Base-by-base conservation (phyloP, 2,888 invertebrate genomes). In the Pseudoips prasinana region DNA sequence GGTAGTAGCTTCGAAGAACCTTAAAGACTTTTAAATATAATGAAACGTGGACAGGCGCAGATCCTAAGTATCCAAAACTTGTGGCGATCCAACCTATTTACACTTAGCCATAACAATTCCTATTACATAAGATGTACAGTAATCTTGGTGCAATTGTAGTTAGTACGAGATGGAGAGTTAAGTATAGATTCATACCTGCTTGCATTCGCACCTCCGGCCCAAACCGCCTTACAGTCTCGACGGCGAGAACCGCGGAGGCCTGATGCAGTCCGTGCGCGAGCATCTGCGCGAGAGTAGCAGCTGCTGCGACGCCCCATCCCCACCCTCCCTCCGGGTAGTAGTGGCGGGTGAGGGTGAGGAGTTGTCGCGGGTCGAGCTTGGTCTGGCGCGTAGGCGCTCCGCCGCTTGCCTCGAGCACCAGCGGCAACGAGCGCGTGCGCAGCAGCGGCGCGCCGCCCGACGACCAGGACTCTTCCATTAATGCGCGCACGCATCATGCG, bases 241-340 rank as follows among this genome's bases (percentile, higher is more conserved):
- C 85, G 40, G 91, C 80, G 36, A 93, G 73, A 23, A 92, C 87
- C 6, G 92, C 91, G 17, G 90, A 85, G n/a, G 92, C 91, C 22
- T 92, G 90, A 52, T 95, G 94, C 50, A 95, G 80, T 0, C 96
- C 96, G 61, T 94, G 93, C 9, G 93, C 91, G 19, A 96, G 79
- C 18, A 94, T 84, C 73, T 96, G 94, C 20, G 93, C 94, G 10
- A 94, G 75, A 10, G 94, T 90, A 8, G 93, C 94, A 11, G 93
- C 94, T 8, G 91, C 86, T 1, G 95, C 90, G 30, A 96, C 92
- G 31, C 94, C 91, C 95, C 95, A 96, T 3, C 96, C 96, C 95
- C 95, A 96, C 0, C 95, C 95, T 4, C 95, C 95, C 78, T 96
- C 96, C 18, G 95, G 95, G 77, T 95, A 96, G 80, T 95, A 95